Conservation (phyloP, 2,113 vertebrate species). For the Sminthopsis crassicaudata region DNA sequence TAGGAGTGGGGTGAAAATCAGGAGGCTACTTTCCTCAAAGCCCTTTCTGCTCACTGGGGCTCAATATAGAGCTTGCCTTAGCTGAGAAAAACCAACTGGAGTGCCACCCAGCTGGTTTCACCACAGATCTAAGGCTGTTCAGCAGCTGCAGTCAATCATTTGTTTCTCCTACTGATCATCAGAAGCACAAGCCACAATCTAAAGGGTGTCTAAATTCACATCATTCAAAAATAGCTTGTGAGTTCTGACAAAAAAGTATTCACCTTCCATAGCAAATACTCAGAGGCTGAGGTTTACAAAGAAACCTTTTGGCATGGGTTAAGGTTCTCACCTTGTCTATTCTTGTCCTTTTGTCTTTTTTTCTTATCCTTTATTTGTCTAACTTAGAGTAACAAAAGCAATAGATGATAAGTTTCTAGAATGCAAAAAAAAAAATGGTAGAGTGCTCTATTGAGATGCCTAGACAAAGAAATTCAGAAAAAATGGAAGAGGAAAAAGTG, state of each 20-base stretch:
- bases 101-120: background rate
- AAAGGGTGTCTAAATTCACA: background rate
- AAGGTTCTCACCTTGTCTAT: background rate
- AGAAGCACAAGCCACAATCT: slow-evolving; percentile 1
- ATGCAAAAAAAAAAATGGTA: background rate
- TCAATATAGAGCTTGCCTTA: background rate
- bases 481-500: background rate
- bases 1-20: background rate
- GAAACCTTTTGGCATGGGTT: background rate
- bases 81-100: background rate
- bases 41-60: background rate
- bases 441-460: background rate
- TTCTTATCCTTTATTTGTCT: background rate
- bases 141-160: background rate
- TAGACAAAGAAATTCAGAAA: background rate
- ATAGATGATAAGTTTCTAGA: background rate
- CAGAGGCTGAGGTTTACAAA: background rate
- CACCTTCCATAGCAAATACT: background rate
- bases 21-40: background rate
- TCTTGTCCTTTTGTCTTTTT: background rate
- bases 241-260: slow-evolving; percentile 22
- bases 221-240: slow-evolving; percentile 16
- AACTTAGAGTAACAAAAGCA: background rate
- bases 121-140: background rate
- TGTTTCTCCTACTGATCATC: slow-evolving; percentile 2